Conservation (phyloP, 2,888 invertebrate genomes). For the Achlya flavicornis region DNA sequence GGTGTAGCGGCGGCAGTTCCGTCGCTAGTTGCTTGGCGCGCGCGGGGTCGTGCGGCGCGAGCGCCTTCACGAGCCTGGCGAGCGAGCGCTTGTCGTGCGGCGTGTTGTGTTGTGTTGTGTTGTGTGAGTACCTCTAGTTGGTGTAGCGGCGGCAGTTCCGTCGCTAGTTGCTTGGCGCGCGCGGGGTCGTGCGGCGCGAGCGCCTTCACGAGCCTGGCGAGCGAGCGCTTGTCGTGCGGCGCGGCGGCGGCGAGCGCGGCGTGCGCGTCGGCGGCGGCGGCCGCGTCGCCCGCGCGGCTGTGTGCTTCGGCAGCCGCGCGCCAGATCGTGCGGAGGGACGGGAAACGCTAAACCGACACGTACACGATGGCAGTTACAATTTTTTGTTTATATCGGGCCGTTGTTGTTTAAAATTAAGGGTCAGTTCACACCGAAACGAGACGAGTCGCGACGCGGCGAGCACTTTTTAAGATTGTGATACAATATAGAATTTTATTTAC, state of each 20-base stretch:
- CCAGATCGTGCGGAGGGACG: conserved; percentile 90
- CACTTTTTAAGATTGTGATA: too few species aligned
- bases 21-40: too few species aligned
- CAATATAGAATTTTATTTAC: too few species aligned
- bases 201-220: conserved; percentile 96
- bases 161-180: conserved; percentile 87
- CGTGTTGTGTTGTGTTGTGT: too few species aligned
- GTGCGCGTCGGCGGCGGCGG: conserved; percentile 91
- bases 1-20: conserved; percentile 92
- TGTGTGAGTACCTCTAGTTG: conserved; percentile 51
- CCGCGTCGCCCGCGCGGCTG: conserved; percentile 88
- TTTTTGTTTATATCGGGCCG: too few species aligned
- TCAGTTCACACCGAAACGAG: too few species aligned
- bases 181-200: conserved; percentile 91
- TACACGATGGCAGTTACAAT: too few species aligned
- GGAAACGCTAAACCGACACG: conserved; percentile 44
- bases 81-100: too few species aligned
- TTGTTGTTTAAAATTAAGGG: too few species aligned
- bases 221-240: conserved; percentile 89
- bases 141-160: conserved; percentile 61
- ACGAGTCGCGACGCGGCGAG: too few species aligned
- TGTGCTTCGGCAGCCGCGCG: conserved; percentile 94
- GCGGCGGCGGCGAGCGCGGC: conserved; percentile 87
- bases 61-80: too few species aligned
- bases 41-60: too few species aligned